These are phyloP conservation scores for Drosophila kambysellisi DNA, from an alignment of 2,888 invertebrate species.

Conservation along the genomic window DNA sequence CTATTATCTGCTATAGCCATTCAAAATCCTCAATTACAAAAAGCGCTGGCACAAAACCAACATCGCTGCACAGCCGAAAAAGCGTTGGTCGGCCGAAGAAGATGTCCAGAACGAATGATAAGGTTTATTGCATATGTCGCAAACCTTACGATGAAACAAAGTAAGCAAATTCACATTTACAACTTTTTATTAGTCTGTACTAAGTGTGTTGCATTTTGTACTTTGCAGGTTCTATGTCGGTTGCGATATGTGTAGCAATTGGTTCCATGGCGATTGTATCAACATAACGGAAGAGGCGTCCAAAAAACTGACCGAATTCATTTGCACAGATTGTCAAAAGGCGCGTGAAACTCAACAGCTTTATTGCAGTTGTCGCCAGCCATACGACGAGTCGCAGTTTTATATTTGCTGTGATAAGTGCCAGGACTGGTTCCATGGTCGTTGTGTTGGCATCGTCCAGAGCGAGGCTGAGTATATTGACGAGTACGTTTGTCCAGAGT, in stretches of 20 bases:
- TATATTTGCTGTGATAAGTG: slow-evolving; percentile 99
- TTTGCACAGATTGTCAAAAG: slow-evolving; percentile 93
- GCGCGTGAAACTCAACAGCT: slow-evolving; percentile 95
- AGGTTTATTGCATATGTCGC: slow-evolving; percentile 95
- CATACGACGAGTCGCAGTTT: slow-evolving; percentile 99
- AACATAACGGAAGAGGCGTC: slow-evolving; percentile 96
- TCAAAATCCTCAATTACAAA: slow-evolving; percentile 33
- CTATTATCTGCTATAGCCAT: slow-evolving; percentile 3
- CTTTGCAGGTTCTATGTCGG: slow-evolving; percentile 95
- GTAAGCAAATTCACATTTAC: slow-evolving; percentile 84
- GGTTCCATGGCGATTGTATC: slow-evolving; percentile 99
- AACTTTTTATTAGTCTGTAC: neutral
- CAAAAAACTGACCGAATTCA: slow-evolving; percentile 94
- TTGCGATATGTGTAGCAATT: slow-evolving; percentile 98
- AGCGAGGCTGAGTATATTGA: slow-evolving; percentile 97
- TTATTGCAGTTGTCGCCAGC: slow-evolving; percentile 97
- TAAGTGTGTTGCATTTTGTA: neutral
- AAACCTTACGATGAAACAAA: slow-evolving; percentile 98
- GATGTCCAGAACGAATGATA: slow-evolving; percentile 88
- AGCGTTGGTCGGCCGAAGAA: slow-evolving; percentile 65
- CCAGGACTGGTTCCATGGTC: slow-evolving; percentile 99
- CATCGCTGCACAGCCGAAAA: slow-evolving; percentile 42
- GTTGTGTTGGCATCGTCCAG: slow-evolving; percentile 97
- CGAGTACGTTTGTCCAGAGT: slow-evolving; percentile 98
- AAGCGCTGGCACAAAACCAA: slow-evolving; percentile 40